Evolutionary conservation across 2,888 invertebrate genomes (phyloP).

Genomic region (Amblyjoppa fuscipennis): DNA sequence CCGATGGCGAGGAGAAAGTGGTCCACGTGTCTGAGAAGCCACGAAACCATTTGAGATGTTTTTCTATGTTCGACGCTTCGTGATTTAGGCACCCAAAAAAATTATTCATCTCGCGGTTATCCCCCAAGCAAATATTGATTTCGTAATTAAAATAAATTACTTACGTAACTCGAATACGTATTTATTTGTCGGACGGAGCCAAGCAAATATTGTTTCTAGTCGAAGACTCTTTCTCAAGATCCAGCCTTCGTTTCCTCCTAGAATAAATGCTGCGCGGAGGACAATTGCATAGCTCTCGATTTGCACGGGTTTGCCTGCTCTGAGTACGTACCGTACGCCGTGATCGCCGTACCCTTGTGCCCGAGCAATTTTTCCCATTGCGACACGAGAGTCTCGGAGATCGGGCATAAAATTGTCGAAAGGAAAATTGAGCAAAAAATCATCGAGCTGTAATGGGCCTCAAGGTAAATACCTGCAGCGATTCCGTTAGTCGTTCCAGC

Average conservation of each 20-base stretch:
- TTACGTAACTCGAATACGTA: too few species aligned
- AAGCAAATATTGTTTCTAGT: too few species aligned
- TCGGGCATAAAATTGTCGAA: constrained; percentile 7
- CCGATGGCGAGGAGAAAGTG: constrained; percentile 77
- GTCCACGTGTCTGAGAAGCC: constrained; percentile 71
- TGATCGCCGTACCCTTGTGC: constrained; percentile 34
- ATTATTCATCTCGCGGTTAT: too few species aligned
- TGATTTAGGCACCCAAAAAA: too few species aligned
- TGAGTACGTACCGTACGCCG: not conserved
- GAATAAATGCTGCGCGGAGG: not conserved
- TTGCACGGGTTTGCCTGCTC: not conserved
- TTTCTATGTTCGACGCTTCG: constrained; percentile 21
- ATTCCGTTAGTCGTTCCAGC: constrained; percentile 36
- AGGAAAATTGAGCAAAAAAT: constrained; percentile 42
- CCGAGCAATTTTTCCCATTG: constrained; percentile 45
- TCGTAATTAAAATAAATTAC: too few species aligned
- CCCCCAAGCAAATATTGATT: too few species aligned
- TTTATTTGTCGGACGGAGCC: too few species aligned
- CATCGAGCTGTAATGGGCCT: constrained; percentile 14
- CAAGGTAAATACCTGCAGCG: constrained; percentile 33
- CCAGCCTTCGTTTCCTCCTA: not conserved
- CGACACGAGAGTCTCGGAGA: constrained; percentile 15
- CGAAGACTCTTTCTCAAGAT: too few species aligned
- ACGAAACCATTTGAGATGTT: constrained; percentile 42
- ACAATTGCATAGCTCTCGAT: not conserved